Base-by-base conservation (phyloP, 2,113 vertebrate genomes). In the Cinclus cinclus region DNA sequence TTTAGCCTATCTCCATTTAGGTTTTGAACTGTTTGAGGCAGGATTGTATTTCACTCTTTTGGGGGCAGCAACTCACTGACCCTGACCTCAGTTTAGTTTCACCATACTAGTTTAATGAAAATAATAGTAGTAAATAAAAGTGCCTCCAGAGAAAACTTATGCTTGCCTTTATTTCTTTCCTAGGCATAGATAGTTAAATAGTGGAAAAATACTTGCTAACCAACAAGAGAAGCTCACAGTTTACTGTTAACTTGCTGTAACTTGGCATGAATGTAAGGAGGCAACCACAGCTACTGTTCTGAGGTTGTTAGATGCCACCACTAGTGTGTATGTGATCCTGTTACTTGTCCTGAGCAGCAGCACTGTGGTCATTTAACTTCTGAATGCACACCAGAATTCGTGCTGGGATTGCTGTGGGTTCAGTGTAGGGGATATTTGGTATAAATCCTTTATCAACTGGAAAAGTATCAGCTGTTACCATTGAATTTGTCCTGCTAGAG, bases 271-370 rank as follows among this genome's bases (percentile, higher is more conserved):
- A 5, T 78, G 11, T 80, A 31, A 46, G 75, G 39, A 91, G 42
- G 78, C 70, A 94, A 59, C 62, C 59, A 90, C 85, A 90, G 83
- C 73, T 92, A 56, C 89, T 80, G 59, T 70, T 91, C 35, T 56
- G 89, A 94, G 84, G 87, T 91, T 95, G 68, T 81, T 68, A 56
- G 74, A 88, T 71, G 64, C 84, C 71, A 60, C 44, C 64, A 21
- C 76, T 75, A 27, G 25, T 33, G 15, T 91, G 33, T 80, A 21
- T 74, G 67, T 70, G 74, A 92, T 73, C 52, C 71, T 91, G 8
- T 41, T 71, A 31, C 70, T 89, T 81, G 64, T 90, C 56, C 76
- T 56, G 21, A 76, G 47, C 50, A 83, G 79, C 56, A 93, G 41
- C 25, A 55, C n/a, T 67, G 82, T 80, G 78, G 62, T 67, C 47